Base-by-base conservation (phyloP, 2,888 invertebrate genomes). In the Drosophila putrida region DNA sequence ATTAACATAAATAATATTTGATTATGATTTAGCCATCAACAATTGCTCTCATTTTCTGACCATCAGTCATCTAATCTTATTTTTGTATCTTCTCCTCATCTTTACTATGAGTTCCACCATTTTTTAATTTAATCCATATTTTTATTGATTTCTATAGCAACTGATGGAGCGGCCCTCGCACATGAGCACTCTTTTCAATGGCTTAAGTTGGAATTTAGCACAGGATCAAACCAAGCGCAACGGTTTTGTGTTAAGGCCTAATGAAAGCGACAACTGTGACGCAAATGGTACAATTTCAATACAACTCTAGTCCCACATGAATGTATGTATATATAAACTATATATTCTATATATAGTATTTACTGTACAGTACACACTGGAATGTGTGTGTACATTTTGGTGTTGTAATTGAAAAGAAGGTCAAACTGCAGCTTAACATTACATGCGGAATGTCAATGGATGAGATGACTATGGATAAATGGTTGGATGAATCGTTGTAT, bases 211-310 rank as follows among this genome's bases (percentile, higher is more conserved):
- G 50, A 75, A 65, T 75, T 71, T 62, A 53, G 75, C 62, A 43
- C 49, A 75, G 66, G 60, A 69, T 78, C 65, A 69, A 72, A 58
- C 63, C 57, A 72, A 75, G 80, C 78, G 78, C 36, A 75, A 72
- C 67, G 69, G 67, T 72, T 80, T 68, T 71, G 73, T 71, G 66
- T 75, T 79, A 9, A 57, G 71, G 68, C 77, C 80, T 66, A 80
- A 82, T 75, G 72, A 80, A 77, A 78, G 75, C 71, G 77, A 77
- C 78, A 79, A 63, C 68, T 72, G 71, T 65, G 75, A 77, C 78
- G 70, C 58, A 75, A 73, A 66, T 53, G 46, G 43, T 50, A 58
- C 43, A 53, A 73, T 68, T 63, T 59, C 55, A 35, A 54, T 61
- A 75, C 49, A 51, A 43, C 53, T 59, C 41, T 53, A 50, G 33